These are phyloP conservation scores for Riptortus pedestris DNA, from an alignment of 1,140 invertebrate species.

Conservation along the genomic window DNA sequence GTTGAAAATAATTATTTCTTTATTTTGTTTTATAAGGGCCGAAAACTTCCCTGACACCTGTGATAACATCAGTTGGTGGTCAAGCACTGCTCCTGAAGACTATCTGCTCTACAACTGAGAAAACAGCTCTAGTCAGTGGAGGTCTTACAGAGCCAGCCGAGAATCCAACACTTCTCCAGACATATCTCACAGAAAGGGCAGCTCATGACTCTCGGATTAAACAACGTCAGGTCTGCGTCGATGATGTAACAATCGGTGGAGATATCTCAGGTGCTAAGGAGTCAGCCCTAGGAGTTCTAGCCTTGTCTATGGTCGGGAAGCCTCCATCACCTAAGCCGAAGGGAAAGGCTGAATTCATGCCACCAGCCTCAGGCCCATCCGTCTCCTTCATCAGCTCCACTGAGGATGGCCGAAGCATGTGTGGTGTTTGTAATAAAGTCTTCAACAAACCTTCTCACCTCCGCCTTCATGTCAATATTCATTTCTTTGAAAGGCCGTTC, in stretches of 20 bases:
- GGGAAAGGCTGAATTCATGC: constrained; percentile 42
- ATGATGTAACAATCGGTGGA: not conserved
- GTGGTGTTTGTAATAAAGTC: constrained; percentile 78
- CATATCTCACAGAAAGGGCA: constrained; percentile 64
- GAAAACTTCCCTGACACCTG: no score
- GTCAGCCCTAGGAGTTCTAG: constrained; percentile 28
- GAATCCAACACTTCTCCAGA: constrained; percentile 53
- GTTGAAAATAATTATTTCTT: no score
- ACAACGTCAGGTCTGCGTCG: constrained; percentile 38
- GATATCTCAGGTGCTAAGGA: constrained; percentile 21
- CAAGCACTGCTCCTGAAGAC: constrained; percentile 45
- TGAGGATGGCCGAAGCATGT: constrained; percentile 72
- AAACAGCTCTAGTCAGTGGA: constrained; percentile 38
- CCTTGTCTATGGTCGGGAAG: not conserved
- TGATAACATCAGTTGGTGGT: constrained; percentile 23
- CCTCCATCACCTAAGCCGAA: constrained; percentile 33
- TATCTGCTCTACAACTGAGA: constrained; percentile 51
- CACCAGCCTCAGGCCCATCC: constrained; percentile 37
- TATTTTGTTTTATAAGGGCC: no score
- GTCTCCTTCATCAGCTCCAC: constrained; percentile 30
- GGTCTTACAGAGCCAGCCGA: constrained; percentile 44
- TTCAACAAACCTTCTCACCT: constrained; percentile 85
- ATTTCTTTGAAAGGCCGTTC: constrained; percentile 87
- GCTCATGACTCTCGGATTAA: constrained; percentile 63
- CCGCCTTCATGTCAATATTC: constrained; percentile 86